Base-by-base conservation (phyloP, 2,797 vertebrate genomes). In the Falco concolor region DNA sequence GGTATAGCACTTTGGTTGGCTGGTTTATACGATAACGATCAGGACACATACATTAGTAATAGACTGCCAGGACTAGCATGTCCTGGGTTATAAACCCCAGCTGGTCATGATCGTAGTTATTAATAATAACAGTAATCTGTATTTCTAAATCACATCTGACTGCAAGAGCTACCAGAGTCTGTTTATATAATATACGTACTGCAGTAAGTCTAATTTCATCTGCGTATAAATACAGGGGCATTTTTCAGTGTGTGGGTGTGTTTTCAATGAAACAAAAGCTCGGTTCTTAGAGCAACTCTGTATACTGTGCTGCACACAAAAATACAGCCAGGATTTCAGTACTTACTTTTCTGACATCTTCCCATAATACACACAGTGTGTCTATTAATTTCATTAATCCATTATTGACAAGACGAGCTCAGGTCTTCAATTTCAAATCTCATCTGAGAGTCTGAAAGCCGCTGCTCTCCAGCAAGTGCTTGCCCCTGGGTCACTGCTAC, bases 11-110 rank as follows among this genome's bases (percentile, higher is more conserved):
- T 96, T 84, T 40, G 69, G 24, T 75, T 93, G 73, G 47, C 76
- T 91, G 13, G 42, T 93, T 76, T 81, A 38, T 61, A 83, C 84
- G 69, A 88, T 92, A 95, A 92, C 59, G 89, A 94, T 81, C 40
- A 59, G 73, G 61, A 92, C 57, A 92, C 38, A 81, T 52, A 52
- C 81, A 89, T 96, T 85, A 95, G 54, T 85, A 96, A 92, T 18
- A 83, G 64, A 40, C 57, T 92, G 61, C 36, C n/a, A 42, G 80
- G 65, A 59, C 27, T 68, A 44, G 21, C 10, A 3, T 42, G 65
- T 87, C 84, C 78, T 89, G 78, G 81, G 64, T 78, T 95, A 91
- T 53, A 92, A 95, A 89, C 24, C 65, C 53, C 69, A 90, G 68
- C 86, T 89, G 78, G 30, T 50, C 77, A 82, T 32, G 36, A 82